Conservation (phyloP, 2,888 invertebrate genomes). For the Conistra vaccinii region DNA sequence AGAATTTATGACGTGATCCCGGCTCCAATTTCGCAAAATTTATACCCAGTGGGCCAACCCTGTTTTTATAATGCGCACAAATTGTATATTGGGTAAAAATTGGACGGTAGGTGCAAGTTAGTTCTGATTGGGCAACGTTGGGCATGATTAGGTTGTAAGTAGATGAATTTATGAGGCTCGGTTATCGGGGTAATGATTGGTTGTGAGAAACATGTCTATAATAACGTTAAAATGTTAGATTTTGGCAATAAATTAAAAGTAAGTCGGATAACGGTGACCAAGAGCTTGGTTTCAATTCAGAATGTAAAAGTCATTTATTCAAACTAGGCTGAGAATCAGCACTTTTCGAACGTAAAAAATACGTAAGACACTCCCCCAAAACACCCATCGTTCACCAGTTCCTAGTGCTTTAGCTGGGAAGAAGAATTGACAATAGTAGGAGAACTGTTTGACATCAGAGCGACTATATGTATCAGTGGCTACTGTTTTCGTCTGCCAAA, state of each 20-base stretch:
- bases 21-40: constrained; percentile 80
- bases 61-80: constrained; percentile 74
- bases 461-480: no score
- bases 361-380: no score
- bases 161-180: constrained; percentile 53
- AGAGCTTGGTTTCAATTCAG: not conserved
- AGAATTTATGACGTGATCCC: constrained; percentile 79
- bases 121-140: constrained; percentile 59
- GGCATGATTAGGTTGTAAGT: constrained; percentile 61
- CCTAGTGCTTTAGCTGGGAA: no score
- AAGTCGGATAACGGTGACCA: not conserved
- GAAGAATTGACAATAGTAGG: no score
- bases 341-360: no score
- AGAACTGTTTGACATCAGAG: not conserved
- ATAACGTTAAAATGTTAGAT: not conserved
- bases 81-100: constrained; percentile 65
- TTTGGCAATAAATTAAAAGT: not conserved
- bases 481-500: no score
- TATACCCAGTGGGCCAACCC: constrained; percentile 77
- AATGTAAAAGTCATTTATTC: no score
- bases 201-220: constrained; percentile 13
- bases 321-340: no score
- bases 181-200: constrained; percentile 11
- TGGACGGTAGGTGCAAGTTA: constrained; percentile 62
- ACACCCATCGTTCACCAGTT: no score